Conservation (phyloP, 1,140 invertebrate species). For the Campoletis sonorensis region DNA sequence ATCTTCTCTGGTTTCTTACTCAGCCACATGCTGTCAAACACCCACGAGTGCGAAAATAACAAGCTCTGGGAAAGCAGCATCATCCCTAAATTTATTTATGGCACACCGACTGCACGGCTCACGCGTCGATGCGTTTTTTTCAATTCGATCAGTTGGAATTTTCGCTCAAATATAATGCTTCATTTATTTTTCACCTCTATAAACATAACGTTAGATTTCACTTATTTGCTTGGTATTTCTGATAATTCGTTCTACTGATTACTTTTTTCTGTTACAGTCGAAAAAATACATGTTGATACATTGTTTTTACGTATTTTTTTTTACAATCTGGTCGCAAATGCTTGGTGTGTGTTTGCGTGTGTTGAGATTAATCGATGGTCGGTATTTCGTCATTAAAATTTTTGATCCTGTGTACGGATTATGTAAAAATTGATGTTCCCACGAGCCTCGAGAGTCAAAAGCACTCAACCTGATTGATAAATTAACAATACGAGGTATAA, state of each 20-base stretch:
- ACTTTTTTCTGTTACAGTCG: no score
- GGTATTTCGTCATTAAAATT: background rate
- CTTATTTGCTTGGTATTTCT: no score
- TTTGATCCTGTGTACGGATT: background rate
- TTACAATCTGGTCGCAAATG: no score
- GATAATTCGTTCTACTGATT: no score
- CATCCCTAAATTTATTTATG: conserved; percentile 64
- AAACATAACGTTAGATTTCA: background rate
- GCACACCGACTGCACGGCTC: conserved; percentile 22
- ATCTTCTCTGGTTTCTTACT: conserved; percentile 20
- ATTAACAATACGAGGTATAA: conserved; percentile 3
- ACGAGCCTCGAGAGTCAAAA: conserved; percentile 28
- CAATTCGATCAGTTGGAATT: background rate
- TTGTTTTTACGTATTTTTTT: no score
- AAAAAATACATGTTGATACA: no score
- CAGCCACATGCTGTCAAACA: conserved; percentile 47
- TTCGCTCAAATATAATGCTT: background rate
- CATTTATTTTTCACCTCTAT: background rate
- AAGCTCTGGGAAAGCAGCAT: conserved; percentile 62
- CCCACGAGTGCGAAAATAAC: conserved; percentile 67
- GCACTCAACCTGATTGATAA: conserved; percentile 46
- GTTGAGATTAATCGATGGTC: no score
- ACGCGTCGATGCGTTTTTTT: conserved; percentile 50
- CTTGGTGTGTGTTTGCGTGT: no score
- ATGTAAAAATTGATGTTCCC: background rate